phyloP scores from a whole-genome alignment of 2,113 vertebrate genomes.

The Podarcis muralis region DNA sequence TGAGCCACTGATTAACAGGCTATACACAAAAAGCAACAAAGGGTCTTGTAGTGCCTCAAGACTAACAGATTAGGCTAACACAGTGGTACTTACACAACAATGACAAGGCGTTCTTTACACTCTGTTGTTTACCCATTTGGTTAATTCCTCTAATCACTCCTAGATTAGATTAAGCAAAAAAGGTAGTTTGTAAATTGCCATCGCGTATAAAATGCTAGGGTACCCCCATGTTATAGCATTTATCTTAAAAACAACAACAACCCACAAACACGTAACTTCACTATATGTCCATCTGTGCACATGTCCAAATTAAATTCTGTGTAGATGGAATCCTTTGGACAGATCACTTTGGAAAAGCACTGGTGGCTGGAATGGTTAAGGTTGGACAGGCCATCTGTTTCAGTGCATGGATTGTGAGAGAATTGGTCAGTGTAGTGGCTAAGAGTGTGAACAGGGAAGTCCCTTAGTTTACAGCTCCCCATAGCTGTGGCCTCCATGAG shows the following conservation, averaged over 20 bases:
- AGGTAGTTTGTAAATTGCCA: not conserved
- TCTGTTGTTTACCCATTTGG: not conserved
- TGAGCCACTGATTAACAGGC: not conserved
- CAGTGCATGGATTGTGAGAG: not conserved
- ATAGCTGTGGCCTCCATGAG: not conserved
- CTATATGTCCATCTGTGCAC: not conserved
- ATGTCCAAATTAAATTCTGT: not conserved
- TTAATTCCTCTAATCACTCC: conserved; percentile 7
- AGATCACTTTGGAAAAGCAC: not conserved
- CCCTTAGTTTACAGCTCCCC: too few species aligned
- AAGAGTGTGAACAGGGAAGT: not conserved
- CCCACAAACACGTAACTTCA: not conserved
- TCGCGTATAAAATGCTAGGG: not conserved
- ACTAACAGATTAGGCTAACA: conserved; percentile 7
- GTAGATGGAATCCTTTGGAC: not conserved
- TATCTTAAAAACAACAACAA: not conserved
- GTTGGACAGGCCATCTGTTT: not conserved
- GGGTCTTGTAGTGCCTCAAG: not conserved
- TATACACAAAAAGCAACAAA: not conserved
- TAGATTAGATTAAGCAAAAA: conserved; percentile 11
- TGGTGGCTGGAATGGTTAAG: too few species aligned
- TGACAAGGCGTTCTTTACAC: not conserved
- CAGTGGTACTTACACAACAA: not conserved
- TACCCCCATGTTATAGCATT: not conserved
- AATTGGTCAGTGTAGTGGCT: not conserved